Evolutionary conservation across 1,140 invertebrate species (phyloP), one percentile per base, ranked within the genome.

Genomic region (Patella vulgata): DNA sequence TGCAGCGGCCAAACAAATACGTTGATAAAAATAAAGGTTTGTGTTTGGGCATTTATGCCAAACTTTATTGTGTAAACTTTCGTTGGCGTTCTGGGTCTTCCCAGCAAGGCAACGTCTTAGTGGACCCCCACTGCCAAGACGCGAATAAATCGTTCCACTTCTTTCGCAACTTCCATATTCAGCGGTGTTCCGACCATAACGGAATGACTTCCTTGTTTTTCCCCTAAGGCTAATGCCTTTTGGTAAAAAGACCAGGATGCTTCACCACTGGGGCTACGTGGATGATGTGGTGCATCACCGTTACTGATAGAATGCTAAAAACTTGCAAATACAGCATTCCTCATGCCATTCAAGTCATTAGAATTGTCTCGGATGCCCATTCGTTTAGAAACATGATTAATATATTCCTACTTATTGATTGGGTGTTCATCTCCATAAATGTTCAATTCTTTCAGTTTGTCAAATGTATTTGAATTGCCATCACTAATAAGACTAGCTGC

Each of bases 181-280:
- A 57, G 27, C n/a, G 25, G 39, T 5, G 52, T 48, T 2, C 33
- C 1, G 2, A 54, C 52, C 28, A 31, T 33, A 5, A 43, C 48
- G 6, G 17, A 30, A 31, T 59, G 48, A 3, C 4, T 2, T 25
- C 36, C 36, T 9, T 31, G 52, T 23, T 21, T 17, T 17, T 31
- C 11, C 8, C 50, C 55, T 1, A 5, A 8, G 21, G 56, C 42
- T 14, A 54, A 0, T 12, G 63, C 63, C 30, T 23, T 53, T 3
- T 59, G 42, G 50, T 46, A 65, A 31, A 65, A 65, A 48, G 55
- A 65, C 56, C 63, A 65, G 14, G 55, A 53, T 2, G 23, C 21
- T 5, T 21, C 12, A 9, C 48, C 55, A 8, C 31, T 23, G 23
- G 56, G 63, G 30, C 63, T 59, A 5, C 36, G 1, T 1, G 21